Base-by-base conservation (phyloP, 1,140 invertebrate genomes). In the Drosophila elegans region DNA sequence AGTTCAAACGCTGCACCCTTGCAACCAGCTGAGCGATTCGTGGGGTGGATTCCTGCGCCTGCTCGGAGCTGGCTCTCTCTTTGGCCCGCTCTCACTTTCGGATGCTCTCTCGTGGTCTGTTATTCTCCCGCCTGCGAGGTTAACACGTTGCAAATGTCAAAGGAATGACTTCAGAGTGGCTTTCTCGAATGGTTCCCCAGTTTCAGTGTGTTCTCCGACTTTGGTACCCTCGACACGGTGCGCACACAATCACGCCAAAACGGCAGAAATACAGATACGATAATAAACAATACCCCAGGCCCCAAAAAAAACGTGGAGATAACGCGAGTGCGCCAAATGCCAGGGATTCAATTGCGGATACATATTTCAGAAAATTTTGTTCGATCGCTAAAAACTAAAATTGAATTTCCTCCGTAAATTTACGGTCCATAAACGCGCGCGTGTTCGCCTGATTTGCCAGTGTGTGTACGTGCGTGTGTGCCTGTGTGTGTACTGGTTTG, bases 191-290 rank as follows among this genome's bases (percentile, higher is more conserved):
- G n/a, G 54, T 60, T 48, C 59, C 12, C 12, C 48, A 72, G 75
- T 83, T 79, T 78, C 80, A 85, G 64, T 84, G 80, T 64, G 80
- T 85, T 84, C 73, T 80, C 61, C 66, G 73, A 52, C 54, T 68
- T 68, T 77, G 59, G 67, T 16, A 39, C 25, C 34, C 39, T 36
- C 60, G 29, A 44, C 9, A 84, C 80, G 56, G 62, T 75, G 46
- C 69, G 51, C 44, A 57, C 39, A 13, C 32, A 36, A 46, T 48
- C 44, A 66, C 53, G 77, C 48, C 42, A 49, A 52, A 41, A 27
- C 21, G 57, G 32, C 62, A 74, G 46, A 36, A 57, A 71, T 49
- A 56, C 29, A 39, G 42, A 57, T 52, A 56, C 62, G 62, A 57
- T 60, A 25, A 54, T 52, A 42, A 74, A 38, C 13, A 74, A 9